Base-by-base conservation (phyloP, 2,113 vertebrate genomes). In the Zosterops hypoxanthus region DNA sequence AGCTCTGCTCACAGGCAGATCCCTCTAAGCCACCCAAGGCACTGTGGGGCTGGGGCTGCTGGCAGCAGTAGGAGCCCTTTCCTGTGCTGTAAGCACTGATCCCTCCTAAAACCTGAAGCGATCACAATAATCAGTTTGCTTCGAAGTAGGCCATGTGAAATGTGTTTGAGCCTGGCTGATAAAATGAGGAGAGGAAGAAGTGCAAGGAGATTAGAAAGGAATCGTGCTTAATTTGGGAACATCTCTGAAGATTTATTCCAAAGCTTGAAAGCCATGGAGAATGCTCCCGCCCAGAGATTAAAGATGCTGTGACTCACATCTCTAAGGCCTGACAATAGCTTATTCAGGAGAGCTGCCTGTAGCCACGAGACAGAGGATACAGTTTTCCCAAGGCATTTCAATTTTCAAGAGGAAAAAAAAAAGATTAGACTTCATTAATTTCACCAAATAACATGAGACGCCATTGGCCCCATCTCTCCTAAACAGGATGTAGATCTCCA, bases 131-230 rank as follows among this genome's bases (percentile, higher is more conserved):
- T 96, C 94, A 95, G 88, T 94, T 93, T 82, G 80, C 94, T 90
- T 82, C 95, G 24, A 96, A 97, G 80, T 96, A 96, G 96, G 95
- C 93, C 94, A 96, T 50, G 86, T 71, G 69, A 90, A 94, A 96
- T 96, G 83, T 84, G 49, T 84, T 95, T 91, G 92, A 96, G 95
- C 82, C 82, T 18, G n/a, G 86, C 72, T 96, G 95, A 93, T 93
- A 93, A 96, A 97, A 93, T 70, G 65, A 83, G 76, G 93, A 93
- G 83, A 96, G 95, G 93, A 94, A 95, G 95, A 93, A 95, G 66
- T 82, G 90, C 95, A 81, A 95, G 94, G 94, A 96, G 96, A 96
- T 96, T 97, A 96, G 94, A 97, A 96, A 96, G n/a, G 80, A 96
- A 95, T 97, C 49, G 2, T 93, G 77, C 92, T 96, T 97, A 94